Conservation (phyloP, 2,113 vertebrate genomes). For the Epinephelus lanceolatus region DNA sequence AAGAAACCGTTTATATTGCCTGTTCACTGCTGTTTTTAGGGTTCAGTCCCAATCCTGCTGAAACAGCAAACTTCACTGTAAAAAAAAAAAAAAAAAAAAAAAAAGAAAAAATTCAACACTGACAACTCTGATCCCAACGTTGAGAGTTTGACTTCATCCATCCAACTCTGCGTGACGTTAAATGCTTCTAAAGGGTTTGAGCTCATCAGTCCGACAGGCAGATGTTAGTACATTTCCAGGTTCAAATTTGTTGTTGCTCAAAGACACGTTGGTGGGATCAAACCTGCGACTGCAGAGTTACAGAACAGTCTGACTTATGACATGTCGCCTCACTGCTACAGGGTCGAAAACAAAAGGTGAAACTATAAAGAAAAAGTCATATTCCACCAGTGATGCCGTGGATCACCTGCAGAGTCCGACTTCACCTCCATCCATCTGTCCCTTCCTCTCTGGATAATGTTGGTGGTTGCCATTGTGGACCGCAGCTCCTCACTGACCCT, state of each 20-base stretch:
- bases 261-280: conserved; percentile 3
- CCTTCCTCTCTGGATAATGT: neutral
- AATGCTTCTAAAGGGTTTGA: conserved; percentile 27
- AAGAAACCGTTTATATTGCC: neutral
- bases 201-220: neutral
- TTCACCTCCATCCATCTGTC: neutral
- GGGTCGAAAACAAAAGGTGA: neutral
- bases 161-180: neutral
- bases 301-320: neutral
- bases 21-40: neutral
- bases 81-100: neutral
- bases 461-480: conserved; percentile 25
- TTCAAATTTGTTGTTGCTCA: neutral
- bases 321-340: neutral
- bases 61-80: too few species aligned
- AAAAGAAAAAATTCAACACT: neutral
- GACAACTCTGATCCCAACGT: neutral
- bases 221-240: neutral
- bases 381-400: conserved; percentile 22
- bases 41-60: neutral
- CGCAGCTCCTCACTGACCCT: conserved; percentile 63
- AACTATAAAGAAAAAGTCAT: neutral
- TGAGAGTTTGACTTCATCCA: neutral
- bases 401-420: conserved; percentile 1
- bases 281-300: neutral